These are phyloP conservation scores for Gallinago stenura DNA, from an alignment of 2,797 vertebrate genomes.

Conservation along the genomic window DNA sequence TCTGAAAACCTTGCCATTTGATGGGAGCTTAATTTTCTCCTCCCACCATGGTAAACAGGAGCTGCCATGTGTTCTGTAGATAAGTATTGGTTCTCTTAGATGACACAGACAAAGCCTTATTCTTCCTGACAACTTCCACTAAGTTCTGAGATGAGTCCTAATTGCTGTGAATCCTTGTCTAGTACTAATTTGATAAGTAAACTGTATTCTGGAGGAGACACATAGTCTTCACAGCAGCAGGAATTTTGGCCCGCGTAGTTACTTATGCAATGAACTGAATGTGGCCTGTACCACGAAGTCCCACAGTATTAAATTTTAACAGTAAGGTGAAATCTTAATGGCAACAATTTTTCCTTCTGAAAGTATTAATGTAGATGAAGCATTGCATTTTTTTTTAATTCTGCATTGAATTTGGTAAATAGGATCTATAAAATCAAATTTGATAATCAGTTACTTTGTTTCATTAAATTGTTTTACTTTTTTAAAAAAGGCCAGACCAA, in stretches of 20 bases:
- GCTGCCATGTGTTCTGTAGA: neutral
- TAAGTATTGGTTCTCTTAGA: neutral
- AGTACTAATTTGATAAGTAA: neutral
- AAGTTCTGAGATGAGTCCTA: neutral
- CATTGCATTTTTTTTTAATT: neutral
- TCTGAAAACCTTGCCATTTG: neutral
- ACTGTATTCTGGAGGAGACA: neutral
- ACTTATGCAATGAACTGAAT: too few relatives aligned
- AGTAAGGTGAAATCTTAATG: too few relatives aligned
- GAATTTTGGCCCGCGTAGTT: neutral
- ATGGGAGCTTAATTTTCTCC: neutral
- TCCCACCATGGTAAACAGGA: neutral
- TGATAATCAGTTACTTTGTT: neutral
- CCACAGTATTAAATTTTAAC: too few relatives aligned
- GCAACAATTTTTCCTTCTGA: neutral
- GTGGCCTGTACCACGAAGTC: too few relatives aligned
- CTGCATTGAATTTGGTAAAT: neutral
- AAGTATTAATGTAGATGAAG: neutral
- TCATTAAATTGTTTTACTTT: neutral
- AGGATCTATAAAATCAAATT: neutral
- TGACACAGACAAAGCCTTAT: neutral
- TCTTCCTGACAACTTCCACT: neutral
- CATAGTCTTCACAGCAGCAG: rapidly evolving
- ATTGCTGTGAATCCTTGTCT: neutral
- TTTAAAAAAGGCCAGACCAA: neutral